These are phyloP conservation scores for Clarias magur DNA, from an alignment of 2,113 vertebrate species.

Conservation along the genomic window DNA sequence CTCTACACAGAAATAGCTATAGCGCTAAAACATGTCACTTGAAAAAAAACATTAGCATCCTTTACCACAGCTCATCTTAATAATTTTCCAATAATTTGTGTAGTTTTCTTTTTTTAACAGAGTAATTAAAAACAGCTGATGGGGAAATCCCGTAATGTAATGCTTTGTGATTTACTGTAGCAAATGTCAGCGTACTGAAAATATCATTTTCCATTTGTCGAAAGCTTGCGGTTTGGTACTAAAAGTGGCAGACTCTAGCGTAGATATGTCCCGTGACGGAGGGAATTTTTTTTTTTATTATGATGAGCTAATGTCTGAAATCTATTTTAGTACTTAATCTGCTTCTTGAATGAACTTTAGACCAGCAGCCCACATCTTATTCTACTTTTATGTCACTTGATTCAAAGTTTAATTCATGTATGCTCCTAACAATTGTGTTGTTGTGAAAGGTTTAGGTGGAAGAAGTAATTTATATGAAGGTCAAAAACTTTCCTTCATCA, in stretches of 20 bases:
- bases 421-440: neutral
- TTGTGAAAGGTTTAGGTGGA: too few species aligned
- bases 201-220: neutral
- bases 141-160: neutral
- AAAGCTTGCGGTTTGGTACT: neutral
- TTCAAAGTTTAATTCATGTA: neutral
- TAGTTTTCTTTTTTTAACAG: neutral
- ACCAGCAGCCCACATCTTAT: neutral
- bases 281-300: neutral
- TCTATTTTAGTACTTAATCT: neutral
- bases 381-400: neutral
- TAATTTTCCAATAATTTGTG: neutral
- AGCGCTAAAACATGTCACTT: neutral
- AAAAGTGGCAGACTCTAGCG: neutral
- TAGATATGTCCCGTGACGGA: neutral
- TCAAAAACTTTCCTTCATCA: too few species aligned
- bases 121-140: neutral
- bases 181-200: neutral
- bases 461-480: too few species aligned
- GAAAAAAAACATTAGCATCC: neutral
- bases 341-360: neutral
- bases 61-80: neutral
- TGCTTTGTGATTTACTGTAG: neutral
- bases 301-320: neutral
- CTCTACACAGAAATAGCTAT: neutral